Percentiles rank a stretch among this genome's conserved stretches.
These are phyloP conservation scores for Ischnura elegans DNA, from an alignment of 2,888 invertebrate genomes.

Conservation along the genomic window DNA sequence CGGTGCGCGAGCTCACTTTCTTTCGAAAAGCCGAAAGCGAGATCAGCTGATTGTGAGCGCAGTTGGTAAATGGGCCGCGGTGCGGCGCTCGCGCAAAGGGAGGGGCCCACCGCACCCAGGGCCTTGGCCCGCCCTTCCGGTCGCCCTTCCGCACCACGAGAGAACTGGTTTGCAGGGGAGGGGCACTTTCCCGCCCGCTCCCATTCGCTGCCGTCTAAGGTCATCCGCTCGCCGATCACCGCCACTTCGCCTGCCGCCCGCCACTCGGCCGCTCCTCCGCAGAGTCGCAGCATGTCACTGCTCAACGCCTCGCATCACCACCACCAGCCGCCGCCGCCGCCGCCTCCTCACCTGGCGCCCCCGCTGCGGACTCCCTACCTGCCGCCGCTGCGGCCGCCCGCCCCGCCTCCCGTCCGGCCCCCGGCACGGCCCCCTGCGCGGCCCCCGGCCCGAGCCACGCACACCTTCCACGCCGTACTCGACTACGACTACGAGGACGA, in stretches of 20 bases:
- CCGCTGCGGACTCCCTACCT: not conserved
- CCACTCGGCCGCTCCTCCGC: conserved; percentile 34
- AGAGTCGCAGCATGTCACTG: conserved; percentile 74
- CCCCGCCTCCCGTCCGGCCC: conserved; percentile 1
- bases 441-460: conserved; percentile 12
- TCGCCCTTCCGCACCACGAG: conserved; percentile 55
- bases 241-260: conserved; percentile 12
- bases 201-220: conserved; percentile 62
- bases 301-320: conserved; percentile 75
- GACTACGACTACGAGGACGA: conserved; percentile 87
- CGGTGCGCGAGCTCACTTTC: no score
- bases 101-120: not conserved
- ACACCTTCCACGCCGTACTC: conserved; percentile 83
- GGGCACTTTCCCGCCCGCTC: conserved; percentile 55
- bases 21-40: no score
- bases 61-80: conserved; percentile 27
- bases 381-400: not conserved
- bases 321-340: conserved; percentile 40
- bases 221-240: conserved; percentile 24
- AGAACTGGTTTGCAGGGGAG: not conserved
- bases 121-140: conserved; percentile 38
- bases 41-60: conserved; percentile 46
- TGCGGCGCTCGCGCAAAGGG: not conserved
- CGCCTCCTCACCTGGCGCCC: not conserved
- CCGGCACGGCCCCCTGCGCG: not conserved